Base-by-base conservation (phyloP, 2,888 invertebrate genomes). In the Lasioglossum lativentre region DNA sequence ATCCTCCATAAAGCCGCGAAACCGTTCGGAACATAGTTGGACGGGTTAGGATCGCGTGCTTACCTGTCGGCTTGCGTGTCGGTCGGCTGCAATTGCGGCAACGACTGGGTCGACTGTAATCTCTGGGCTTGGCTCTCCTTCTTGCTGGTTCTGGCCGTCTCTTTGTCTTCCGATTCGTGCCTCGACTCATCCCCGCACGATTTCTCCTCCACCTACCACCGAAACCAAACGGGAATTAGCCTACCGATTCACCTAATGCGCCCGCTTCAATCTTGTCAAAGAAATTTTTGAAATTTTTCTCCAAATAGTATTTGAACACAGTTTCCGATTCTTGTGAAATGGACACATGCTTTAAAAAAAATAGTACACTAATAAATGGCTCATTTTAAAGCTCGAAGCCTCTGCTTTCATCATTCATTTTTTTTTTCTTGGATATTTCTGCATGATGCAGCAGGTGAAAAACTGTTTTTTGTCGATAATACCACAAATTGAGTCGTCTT, bases 41-140 rank as follows among this genome's bases (percentile, higher is more conserved):
- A 23, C 4, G 52, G n/a, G 23, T 56, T 71, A 19, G 34, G 38
- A 80, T 90, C 71, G 80, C 87, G 79, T 88, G 84, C 91, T 92
- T 42, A 92, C 91, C 90, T 92, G 83, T 91, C 90, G 40, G 68
- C 27, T 89, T 86, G 91, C 83, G 84, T 80, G 82, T 91, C 91
- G 4, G 83, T 71, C 3, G 88, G 63, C 38, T 87, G 85, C 63
- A 83, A 82, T 42, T 91, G 92, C 42, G 87, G 74, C 75, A 90
- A 85, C 30, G 89, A 80, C 40, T 87, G 90, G 52, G 59, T 74
- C 81, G 85, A 75, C 56, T 72, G 85, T 68, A 81, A 66, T 75
- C 85, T 88, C 75, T 89, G 86, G 27, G 71, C 88, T 77, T 68
- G 85, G 38, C 72, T 79, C 40, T 73, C 86, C 70, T 30, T 56